Base-by-base conservation (phyloP, 2,797 vertebrate genomes). In the Enteromius trimaculatus region DNA sequence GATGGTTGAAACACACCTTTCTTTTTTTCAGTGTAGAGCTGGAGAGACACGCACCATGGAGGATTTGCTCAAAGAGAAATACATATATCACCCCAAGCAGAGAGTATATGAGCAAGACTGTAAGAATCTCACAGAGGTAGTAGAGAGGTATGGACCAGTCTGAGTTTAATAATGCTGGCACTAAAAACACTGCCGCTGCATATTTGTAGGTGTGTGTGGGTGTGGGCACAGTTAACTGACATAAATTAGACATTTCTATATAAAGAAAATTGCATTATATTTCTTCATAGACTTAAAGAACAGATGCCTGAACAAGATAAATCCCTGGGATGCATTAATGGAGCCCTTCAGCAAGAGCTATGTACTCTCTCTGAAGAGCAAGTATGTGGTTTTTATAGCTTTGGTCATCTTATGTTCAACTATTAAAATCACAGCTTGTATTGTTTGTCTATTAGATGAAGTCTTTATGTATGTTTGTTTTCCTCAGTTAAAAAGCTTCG, bases 31-130 rank as follows among this genome's bases (percentile, higher is more conserved):
- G 95, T 84, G 89, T 88, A 70, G 75, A 74, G 88, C 88, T 69
- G 90, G 92, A 26, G 81, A 90, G 4, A 86, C 94, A 2, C 82
- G 84, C 58, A 93, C 92, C 10, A 68, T 91, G 10, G 90, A 95
- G 87, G 95, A 97, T 68, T 85, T 95, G 80, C 72, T 98, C 64
- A 94, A 92, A 88, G 95, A 95, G 87, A 92, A 94, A 0, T 95
- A 96, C 26, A 58, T 99, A 82, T 90, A 94, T 79, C 92, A 83
- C 72, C 97, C 97, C 42, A 97, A 95, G 90, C 94, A 96, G 90
- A 89, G 84, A 82, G 94, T 97, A 83, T 99, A 98, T 34, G 95
- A 96, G 90, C 90, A 92, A 11, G 95, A 98, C n/a, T 95, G 95
- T 86, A 92, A 90, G 62, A 86, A 86, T 80, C 94, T 98, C 47